Evolutionary conservation across 2,888 invertebrate genomes (phyloP), one percentile per base, ranked within the genome.

Genomic region (Diloba caeruleocephala): DNA sequence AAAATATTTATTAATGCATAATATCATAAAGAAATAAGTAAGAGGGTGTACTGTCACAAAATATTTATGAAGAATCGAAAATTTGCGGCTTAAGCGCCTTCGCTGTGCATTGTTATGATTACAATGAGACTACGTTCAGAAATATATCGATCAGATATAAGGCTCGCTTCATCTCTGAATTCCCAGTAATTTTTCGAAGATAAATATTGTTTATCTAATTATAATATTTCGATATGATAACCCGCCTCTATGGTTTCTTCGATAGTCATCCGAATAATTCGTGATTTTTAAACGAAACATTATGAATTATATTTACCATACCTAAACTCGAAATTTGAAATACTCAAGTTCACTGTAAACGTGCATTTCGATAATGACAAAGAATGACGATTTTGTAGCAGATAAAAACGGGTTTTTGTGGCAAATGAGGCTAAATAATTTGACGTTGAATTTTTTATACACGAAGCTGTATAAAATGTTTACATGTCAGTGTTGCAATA

Each of bases 281-380:
- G 26, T 45, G 23, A 28, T 49, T 37, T 33, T 36, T 14, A 38
- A 26, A 29, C 32, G 23, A 36, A 14, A 44, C 48, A 46, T 9
- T 17, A 42, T 38, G 29, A 28, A 49, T 43, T 45, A 38, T 50
- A 50, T 25, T 26, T 23, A 39, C 33, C 19, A 12, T 23, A 61
- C 65, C 53, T 43, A 46, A 72, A 49, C 58, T 67, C 71, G 73
- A 73, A 55, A 51, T 51, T 45, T 62, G 4, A 55, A 74, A 74
- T 74, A 74, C 74, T 74, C 74, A 74, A 58, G 51, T 45, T 44
- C 56, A 58, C 57, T 51, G 32, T 36, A 14, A 60, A 70, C 29
- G 44, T 74, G 73, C 73, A 68, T 71, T 74, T 74, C 63, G 71
- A 71, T 55, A 38, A 55, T 70, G 54, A 72, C 67, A 61, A 58